Base-by-base conservation (phyloP, 2,113 vertebrate genomes). In the Eretmochelys imbricata region DNA sequence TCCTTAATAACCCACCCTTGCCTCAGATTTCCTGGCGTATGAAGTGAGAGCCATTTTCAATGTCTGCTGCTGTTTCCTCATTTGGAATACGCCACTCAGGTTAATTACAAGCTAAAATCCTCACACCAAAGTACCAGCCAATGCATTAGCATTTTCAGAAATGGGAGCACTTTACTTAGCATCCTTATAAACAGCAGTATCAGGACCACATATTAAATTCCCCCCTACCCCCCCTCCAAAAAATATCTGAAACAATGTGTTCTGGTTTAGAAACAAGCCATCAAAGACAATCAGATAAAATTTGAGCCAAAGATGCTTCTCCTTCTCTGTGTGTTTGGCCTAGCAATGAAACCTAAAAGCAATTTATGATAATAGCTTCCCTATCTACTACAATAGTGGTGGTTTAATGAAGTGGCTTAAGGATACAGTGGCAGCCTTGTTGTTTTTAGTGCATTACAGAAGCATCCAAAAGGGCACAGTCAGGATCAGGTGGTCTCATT, bases 1-100 rank as follows among this genome's bases (percentile, higher is more conserved):
- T 88, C 22, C 35, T 86, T 95, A 96, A 96, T 92, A 96, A 55
- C 22, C 20, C 84, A 35, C 19, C 85, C 89, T 91, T 97, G 96
- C 85, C 93, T 95, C 94, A 87, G 96, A 94, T 97, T 97, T 82
- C 84, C 88, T 96, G 92, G 96, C 94, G 93, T 92, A 95, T 94
- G 88, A 88, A 62, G 91, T 93, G 89, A 96, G 94, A 96, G 89
- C 88, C 80, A 55, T 51, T 51, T 51, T n/a, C 79, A 31, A 90
- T 88, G 94, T 91, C 95, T 92, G 82, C 89, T 2, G 31, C 94
- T 93, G 50, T 91, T 35, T 19, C 91, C 94, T 96, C 93, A 83
- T 97, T 80, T 97, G 93, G 95, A 94, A 97, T 93, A 90, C 89
- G 78, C 81, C 6, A 84, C 88, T 95, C 90, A 87, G 83, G 92